Evolutionary conservation across 2,888 invertebrate genomes (phyloP), one percentile per base, ranked within the genome.

Genomic region (Lissocephala sabroskyi): DNA sequence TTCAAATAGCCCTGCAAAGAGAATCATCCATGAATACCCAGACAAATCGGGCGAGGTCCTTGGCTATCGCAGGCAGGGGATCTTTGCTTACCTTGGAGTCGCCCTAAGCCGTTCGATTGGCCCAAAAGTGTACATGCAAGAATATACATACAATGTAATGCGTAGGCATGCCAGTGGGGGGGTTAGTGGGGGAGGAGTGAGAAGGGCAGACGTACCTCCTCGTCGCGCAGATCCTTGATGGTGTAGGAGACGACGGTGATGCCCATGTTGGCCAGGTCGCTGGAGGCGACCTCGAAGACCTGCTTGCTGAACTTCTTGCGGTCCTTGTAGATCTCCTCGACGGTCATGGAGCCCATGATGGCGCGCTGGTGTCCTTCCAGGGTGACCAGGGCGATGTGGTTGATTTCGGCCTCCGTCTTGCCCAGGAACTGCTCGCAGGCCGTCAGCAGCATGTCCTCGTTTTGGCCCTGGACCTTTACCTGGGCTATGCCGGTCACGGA

Each of bases 401-500:
- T 95, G 66, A 96, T 95, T 85, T 96, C 96, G 7, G 89, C 85
- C 79, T 96, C 96, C 1, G 88, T 87, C 85, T 96, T 96, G 32
- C 96, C 96, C 58, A 97, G 87, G 84, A 97, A 97, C 83, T 96
- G 96, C 84, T 97, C 96, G 80, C 96, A 97, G 13, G 96, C 96
- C 2, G 95, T 94, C 43, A 85, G 56, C 6, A 91, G 81, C 91
- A 91, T 91, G 80, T 91, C 91, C 77, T 90, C 89, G 80, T 91
- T 91, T 82, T 91, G 91, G 0, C 91, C 91, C 81, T 91, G 91
- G 55, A 91, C 90, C 83, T 91, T 91, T 85, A 96, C 97, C 90
- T 98, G 97, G 45, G 98, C 98, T 73, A 98, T 97, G 59, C 97
- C 97, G 26, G 97, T 97, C 28, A 98, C 97, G 17, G 97, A 96